Evolutionary conservation across 2,888 invertebrate genomes (phyloP).

Genomic region (Taphrorychus bicolor): DNA sequence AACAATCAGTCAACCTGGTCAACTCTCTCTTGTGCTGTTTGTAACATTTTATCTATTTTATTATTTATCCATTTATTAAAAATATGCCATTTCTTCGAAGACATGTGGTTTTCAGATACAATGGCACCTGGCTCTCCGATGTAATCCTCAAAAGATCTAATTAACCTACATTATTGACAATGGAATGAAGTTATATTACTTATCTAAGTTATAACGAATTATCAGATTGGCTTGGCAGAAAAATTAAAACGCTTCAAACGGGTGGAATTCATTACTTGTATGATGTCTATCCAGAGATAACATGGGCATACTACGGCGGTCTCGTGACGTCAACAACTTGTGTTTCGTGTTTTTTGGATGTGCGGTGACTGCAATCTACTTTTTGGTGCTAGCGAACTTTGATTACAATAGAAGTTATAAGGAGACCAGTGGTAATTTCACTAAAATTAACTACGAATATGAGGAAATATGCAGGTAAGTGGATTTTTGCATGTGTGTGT

Average conservation of each 20-base stretch:
- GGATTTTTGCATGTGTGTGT: not conserved
- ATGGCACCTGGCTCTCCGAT: too few relatives aligned
- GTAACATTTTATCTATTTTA: too few relatives aligned
- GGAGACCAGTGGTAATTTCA: not conserved
- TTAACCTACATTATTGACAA: not conserved
- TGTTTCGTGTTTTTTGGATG: constrained; percentile 16
- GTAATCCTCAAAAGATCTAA: too few relatives aligned
- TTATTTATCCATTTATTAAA: too few relatives aligned
- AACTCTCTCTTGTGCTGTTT: too few relatives aligned
- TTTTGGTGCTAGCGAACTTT: not conserved
- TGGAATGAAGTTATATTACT: constrained; percentile 8
- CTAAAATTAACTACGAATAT: constrained; percentile 15
- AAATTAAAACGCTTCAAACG: not conserved
- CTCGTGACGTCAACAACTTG: constrained; percentile 11
- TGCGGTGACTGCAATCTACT: constrained; percentile 17
- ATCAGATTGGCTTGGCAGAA: not conserved
- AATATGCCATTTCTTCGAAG: too few relatives aligned
- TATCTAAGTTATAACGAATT: constrained; percentile 7
- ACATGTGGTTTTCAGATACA: too few relatives aligned
- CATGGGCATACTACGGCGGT: constrained; percentile 10
- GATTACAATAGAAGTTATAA: not conserved
- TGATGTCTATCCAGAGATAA: not conserved
- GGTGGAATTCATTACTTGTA: constrained; percentile 7
- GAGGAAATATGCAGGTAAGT: constrained; percentile 27
- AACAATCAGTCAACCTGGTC: too few relatives aligned